Conservation (phyloP, 2,888 invertebrate species). For the Sipha maydis region DNA sequence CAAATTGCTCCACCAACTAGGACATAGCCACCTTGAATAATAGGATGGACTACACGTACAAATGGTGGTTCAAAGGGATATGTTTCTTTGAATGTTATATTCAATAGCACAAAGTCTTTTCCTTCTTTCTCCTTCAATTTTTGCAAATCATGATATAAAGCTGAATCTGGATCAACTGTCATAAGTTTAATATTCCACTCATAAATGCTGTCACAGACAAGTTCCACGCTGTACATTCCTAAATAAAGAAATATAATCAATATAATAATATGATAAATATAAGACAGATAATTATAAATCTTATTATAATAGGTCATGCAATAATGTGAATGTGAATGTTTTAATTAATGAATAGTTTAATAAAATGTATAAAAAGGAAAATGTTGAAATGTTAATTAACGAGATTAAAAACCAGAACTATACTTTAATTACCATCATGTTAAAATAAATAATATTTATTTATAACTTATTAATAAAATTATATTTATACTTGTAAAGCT, state of each 20-base stretch:
- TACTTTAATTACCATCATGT: too few species aligned
- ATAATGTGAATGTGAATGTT: too few species aligned
- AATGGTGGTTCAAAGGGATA: constrained; percentile 99
- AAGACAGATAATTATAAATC: too few species aligned
- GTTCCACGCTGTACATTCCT: constrained; percentile 83
- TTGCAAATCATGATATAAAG: constrained; percentile 90
- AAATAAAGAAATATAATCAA: constrained; percentile 63
- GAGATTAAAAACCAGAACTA: too few species aligned
- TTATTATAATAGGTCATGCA: too few species aligned
- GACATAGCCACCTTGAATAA: constrained; percentile 97
- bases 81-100: constrained; percentile 94
- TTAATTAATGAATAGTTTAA: too few species aligned
- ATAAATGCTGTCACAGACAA: constrained; percentile 97
- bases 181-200: constrained; percentile 98
- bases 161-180: constrained; percentile 97
- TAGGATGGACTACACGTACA: constrained; percentile 96
- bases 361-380: too few species aligned
- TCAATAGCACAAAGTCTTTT: constrained; percentile 93
- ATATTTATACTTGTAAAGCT: too few species aligned
- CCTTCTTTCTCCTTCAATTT: constrained; percentile 94
- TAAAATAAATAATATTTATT: too few species aligned
- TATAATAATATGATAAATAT: too few species aligned
- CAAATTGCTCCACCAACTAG: constrained; percentile 98
- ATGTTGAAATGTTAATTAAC: too few species aligned
- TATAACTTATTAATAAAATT: too few species aligned